Percentiles rank a stretch among this genome's conserved stretches.
phyloP scores from a whole-genome alignment of 2,888 invertebrate species.

The Sesia bembeciformis region DNA sequence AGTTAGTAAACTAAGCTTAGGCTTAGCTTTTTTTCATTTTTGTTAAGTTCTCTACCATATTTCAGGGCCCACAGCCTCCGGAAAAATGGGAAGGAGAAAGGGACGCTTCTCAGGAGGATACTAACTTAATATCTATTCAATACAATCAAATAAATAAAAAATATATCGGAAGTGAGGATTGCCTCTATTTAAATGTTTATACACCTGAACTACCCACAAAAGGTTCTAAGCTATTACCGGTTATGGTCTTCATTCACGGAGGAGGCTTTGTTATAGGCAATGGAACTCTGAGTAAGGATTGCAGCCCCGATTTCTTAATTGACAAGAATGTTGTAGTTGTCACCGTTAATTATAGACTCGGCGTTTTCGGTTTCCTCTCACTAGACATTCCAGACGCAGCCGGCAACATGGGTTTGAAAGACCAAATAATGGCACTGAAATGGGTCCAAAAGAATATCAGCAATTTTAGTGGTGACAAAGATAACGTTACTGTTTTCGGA shows the following conservation, averaged over 20 bases:
- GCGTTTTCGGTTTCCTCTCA: slow-evolving; percentile 56
- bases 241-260: slow-evolving; percentile 65
- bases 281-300: slow-evolving; percentile 46
- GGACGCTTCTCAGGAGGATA: slow-evolving; percentile 76
- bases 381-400: slow-evolving; percentile 53
- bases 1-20: too few relatives aligned
- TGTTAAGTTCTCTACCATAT: slow-evolving; percentile 2
- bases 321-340: slow-evolving; percentile 57
- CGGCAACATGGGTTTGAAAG: slow-evolving; percentile 67
- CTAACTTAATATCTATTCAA: slow-evolving; percentile 78
- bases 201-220: slow-evolving; percentile 60
- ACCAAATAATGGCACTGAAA: slow-evolving; percentile 66
- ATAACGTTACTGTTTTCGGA: slow-evolving; percentile 68
- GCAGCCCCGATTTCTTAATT: slow-evolving; percentile 58
- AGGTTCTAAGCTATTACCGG: slow-evolving; percentile 28
- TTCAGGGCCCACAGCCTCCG: slow-evolving; percentile 47
- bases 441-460: slow-evolving; percentile 67
- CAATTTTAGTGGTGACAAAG: slow-evolving; percentile 61
- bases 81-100: slow-evolving; percentile 74
- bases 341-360: slow-evolving; percentile 57
- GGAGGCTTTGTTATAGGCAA: slow-evolving; percentile 60
- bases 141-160: slow-evolving; percentile 66
- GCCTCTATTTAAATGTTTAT: slow-evolving; percentile 81
- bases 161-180: slow-evolving; percentile 75
- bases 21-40: too few relatives aligned